phyloP scores from a whole-genome alignment of 1,140 invertebrate species.

The Rhyzopertha dominica region DNA sequence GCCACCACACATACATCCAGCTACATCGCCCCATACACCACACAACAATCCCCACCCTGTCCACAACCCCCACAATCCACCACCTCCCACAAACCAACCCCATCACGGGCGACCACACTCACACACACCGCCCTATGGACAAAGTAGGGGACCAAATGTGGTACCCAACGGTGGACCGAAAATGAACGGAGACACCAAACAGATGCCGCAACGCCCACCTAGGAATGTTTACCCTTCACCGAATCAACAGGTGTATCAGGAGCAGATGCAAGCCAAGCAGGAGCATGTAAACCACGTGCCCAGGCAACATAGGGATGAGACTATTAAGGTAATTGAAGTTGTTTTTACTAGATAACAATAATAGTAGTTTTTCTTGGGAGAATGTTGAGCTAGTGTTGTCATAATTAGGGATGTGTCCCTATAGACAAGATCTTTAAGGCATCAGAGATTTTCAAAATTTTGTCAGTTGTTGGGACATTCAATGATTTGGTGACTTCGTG shows the following conservation, averaged over 20 bases:
- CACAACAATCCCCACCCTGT: neutral
- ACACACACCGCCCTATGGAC: conserved; percentile 33
- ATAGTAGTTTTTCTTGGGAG: too few relatives aligned
- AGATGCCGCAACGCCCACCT: conserved; percentile 28
- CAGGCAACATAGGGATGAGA: conserved; percentile 31
- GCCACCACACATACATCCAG: too few relatives aligned
- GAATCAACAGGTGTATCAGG: conserved; percentile 43
- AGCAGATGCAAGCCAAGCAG: conserved; percentile 35
- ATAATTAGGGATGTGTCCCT: too few relatives aligned
- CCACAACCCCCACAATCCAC: too few relatives aligned
- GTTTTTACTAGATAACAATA: too few relatives aligned
- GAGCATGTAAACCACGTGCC: conserved; percentile 44
- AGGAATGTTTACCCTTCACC: conserved; percentile 20
- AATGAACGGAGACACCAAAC: conserved; percentile 36
- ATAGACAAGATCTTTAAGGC: too few relatives aligned
- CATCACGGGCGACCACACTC: conserved; percentile 29
- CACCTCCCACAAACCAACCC: conserved; percentile 28
- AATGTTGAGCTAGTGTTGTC: too few relatives aligned
- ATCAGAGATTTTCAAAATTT: too few relatives aligned
- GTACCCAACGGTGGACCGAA: conserved; percentile 15
- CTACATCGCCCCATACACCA: conserved; percentile 3
- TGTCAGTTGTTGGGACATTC: too few relatives aligned
- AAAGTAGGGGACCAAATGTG: conserved; percentile 36
- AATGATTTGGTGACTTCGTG: too few relatives aligned
- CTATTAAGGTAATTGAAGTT: conserved; percentile 17